Percentiles rank a stretch among this genome's conserved stretches.
Evolutionary conservation across 2,888 invertebrate genomes (phyloP).

Genomic region (Lypha dubia): DNA sequence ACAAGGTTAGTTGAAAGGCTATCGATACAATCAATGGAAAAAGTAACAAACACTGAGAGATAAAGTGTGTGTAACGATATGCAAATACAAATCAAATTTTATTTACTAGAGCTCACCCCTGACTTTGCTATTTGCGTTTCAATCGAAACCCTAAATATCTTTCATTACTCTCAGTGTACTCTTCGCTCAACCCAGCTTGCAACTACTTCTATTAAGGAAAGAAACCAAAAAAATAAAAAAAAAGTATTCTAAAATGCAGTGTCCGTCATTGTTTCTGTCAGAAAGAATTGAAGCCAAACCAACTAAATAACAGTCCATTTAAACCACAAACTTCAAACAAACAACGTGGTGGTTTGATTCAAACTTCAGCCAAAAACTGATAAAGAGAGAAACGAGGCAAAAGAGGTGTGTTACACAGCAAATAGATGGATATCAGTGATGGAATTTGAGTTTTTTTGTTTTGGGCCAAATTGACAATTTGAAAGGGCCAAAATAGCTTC

Average conservation of each 20-base stretch:
- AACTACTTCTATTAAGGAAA: background rate
- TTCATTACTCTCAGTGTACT: conserved; percentile 37
- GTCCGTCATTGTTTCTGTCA: conserved; percentile 47
- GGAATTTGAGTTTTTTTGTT: too few relatives aligned
- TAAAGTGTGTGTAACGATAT: background rate
- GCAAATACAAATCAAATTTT: too few relatives aligned
- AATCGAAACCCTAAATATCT: background rate
- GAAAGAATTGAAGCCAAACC: background rate
- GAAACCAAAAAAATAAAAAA: background rate
- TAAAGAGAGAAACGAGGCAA: background rate
- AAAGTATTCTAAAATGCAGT: conserved; percentile 36
- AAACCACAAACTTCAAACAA: conserved; percentile 17
- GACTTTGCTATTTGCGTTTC: too few relatives aligned
- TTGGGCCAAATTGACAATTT: too few relatives aligned
- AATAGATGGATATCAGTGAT: too few relatives aligned
- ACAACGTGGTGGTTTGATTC: background rate
- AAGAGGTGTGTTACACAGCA: background rate
- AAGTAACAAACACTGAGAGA: conserved; percentile 37
- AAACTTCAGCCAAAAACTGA: background rate
- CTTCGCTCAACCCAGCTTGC: background rate
- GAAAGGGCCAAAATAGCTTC: too few relatives aligned
- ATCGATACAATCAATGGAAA: conserved; percentile 55
- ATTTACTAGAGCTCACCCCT: too few relatives aligned
- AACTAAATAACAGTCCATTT: conserved; percentile 30
- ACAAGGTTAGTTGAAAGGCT: conserved; percentile 53